A percentile compares a stretch with the other conserved stretches of the same genome.
These are phyloP conservation scores for Emydoidea blandingii DNA, from an alignment of 2,797 vertebrate species.

Conservation along the genomic window DNA sequence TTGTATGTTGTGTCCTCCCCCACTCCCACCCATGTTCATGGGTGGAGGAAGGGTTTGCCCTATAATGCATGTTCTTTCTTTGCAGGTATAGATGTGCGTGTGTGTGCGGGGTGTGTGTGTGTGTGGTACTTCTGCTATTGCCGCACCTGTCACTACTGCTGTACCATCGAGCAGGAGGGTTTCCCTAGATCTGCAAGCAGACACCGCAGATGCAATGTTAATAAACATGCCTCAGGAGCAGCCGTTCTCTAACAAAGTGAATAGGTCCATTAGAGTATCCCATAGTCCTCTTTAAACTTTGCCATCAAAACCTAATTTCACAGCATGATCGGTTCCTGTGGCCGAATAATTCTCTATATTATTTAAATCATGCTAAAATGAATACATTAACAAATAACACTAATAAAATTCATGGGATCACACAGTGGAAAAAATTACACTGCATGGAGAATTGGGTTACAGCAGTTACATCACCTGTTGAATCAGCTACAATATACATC, in stretches of 20 bases:
- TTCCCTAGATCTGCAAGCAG: neutral
- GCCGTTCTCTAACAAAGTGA: neutral
- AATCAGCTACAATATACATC: slow-evolving; percentile 67
- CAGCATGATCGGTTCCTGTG: slow-evolving; percentile 55
- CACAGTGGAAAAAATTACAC: slow-evolving; percentile 57
- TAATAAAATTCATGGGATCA: slow-evolving; percentile 66
- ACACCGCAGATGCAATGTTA: neutral
- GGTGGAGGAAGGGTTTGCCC: neutral
- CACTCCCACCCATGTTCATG: neutral
- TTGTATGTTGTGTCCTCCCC: neutral
- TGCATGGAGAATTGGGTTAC: slow-evolving; percentile 62
- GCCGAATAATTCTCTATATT: slow-evolving; percentile 52
- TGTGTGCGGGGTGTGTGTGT: neutral
- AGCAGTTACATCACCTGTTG: slow-evolving; percentile 46
- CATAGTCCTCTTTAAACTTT: slow-evolving; percentile 41
- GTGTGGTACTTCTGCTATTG: neutral
- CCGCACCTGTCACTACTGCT: neutral
- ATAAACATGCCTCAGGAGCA: neutral
- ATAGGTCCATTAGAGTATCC: neutral
- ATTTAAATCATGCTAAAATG: slow-evolving; percentile 54
- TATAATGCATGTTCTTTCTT: rapidly evolving
- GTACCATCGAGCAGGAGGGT: neutral
- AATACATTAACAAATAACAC: slow-evolving; percentile 54
- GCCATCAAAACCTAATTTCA: slow-evolving; percentile 67
- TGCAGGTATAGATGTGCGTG: rapidly evolving